Evolutionary conservation across 2,888 invertebrate species (phyloP).

Genomic region (Argyresthia goedartella): DNA sequence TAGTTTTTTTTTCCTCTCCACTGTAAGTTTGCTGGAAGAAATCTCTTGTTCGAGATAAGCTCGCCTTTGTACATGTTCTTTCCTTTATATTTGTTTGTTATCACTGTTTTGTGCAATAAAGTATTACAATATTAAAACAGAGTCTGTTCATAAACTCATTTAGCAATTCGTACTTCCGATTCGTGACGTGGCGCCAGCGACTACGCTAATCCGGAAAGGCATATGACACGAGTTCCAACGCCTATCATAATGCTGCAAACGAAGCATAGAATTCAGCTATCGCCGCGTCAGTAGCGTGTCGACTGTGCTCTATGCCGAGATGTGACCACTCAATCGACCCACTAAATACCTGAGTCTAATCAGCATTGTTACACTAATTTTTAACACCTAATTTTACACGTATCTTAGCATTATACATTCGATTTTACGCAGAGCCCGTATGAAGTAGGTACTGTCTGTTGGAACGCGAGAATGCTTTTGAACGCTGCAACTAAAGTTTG

Average conservation of each 20-base stretch:
- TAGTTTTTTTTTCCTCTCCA: too few species aligned
- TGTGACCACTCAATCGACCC: slow-evolving; percentile 57
- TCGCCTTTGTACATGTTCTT: too few species aligned
- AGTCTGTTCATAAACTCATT: too few species aligned
- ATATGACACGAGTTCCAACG: slow-evolving; percentile 63
- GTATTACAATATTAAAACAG: too few species aligned
- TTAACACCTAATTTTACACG: slow-evolving; percentile 70
- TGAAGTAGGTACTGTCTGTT: slow-evolving; percentile 10
- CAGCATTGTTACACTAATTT: slow-evolving; percentile 69
- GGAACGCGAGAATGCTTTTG: neutral
- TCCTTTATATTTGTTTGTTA: too few species aligned
- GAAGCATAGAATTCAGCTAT: slow-evolving; percentile 62
- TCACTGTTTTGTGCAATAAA: too few species aligned
- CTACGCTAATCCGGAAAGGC: slow-evolving; percentile 29
- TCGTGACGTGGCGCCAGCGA: too few species aligned
- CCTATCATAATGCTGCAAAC: slow-evolving; percentile 62
- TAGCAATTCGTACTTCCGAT: too few species aligned
- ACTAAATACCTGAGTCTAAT: slow-evolving; percentile 69
- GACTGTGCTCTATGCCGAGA: slow-evolving; percentile 23
- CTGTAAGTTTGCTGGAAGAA: too few species aligned
- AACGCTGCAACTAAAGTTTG: neutral
- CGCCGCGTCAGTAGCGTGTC: slow-evolving; percentile 53
- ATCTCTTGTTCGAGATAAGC: too few species aligned
- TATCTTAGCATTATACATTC: slow-evolving; percentile 58
- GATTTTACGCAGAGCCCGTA: slow-evolving; percentile 48